A percentile compares a stretch with the other conserved stretches of the same genome.
Conservation (phyloP, 2,888 invertebrate species). For the Spialia ferax region DNA sequence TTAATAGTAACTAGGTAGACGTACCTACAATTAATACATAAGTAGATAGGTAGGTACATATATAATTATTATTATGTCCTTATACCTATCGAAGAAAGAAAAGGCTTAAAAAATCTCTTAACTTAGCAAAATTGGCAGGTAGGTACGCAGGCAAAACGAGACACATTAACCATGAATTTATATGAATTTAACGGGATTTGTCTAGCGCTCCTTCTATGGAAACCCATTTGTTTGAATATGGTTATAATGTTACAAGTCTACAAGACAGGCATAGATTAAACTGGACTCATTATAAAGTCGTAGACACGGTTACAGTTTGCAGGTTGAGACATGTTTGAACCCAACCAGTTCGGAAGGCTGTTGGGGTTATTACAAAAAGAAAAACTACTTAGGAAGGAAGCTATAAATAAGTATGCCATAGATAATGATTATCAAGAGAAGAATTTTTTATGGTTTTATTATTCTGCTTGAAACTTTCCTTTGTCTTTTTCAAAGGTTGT, state of each 20-base stretch:
- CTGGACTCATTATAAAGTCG: slow-evolving; percentile 35
- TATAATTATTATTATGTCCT: too few relatives aligned
- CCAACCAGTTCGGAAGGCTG: slow-evolving; percentile 8
- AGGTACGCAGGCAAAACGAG: not conserved
- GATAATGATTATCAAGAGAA: not conserved
- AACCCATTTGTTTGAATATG: slow-evolving; percentile 25
- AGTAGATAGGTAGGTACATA: too few relatives aligned
- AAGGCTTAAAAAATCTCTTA: too few relatives aligned
- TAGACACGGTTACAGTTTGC: slow-evolving; percentile 24
- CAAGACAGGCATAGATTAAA: slow-evolving; percentile 6
- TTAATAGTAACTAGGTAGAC: too few relatives aligned
- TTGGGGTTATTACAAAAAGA: slow-evolving; percentile 8
- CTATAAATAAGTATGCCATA: not conserved
- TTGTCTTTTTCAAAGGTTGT: not conserved
- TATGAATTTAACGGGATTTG: slow-evolving; percentile 23
- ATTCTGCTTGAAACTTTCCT: not conserved
- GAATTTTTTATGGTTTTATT: not conserved
- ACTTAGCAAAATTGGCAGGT: too few relatives aligned
- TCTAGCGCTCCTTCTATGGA: slow-evolving; percentile 23
- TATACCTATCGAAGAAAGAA: too few relatives aligned
- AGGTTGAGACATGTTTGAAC: slow-evolving; percentile 15
- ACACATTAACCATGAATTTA: slow-evolving; percentile 2
- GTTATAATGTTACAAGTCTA: slow-evolving; percentile 22
- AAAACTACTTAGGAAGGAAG: not conserved
- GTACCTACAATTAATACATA: too few relatives aligned